Base-by-base conservation (phyloP, 2,113 vertebrate species). In the Megaptera novaeangliae region DNA sequence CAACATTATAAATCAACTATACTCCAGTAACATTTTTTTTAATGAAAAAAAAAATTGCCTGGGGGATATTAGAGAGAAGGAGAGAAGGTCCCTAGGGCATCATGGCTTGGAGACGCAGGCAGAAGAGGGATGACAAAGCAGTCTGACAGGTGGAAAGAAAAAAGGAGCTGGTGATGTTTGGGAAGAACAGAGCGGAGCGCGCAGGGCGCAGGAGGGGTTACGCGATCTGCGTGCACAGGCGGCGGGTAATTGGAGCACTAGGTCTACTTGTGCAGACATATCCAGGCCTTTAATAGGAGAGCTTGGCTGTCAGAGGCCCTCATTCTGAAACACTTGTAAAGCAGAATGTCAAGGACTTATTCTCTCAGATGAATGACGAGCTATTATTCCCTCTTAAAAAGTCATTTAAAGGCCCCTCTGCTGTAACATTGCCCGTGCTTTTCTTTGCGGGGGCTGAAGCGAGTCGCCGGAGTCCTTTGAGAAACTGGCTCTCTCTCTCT, bases 211-310 rank as follows among this genome's bases (percentile, higher is more conserved):
- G 44, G 34, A 18, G 0, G 3, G 34, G 49, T 25, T 18, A 4
- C 1, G 23, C 17, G 66, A 14, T 27, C 29, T 27, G 36, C 15
- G 31, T 0, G 3, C 3, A 8, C 13, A 7, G 1, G 3, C 4
- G 52, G 64, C 14, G 9, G 23, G 23, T 2, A 17, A 8, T 0
- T 23, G n/a, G 27, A n/a, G 66, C 14, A 12, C 55, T 4, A 8
- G 34, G 49, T 17, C 27, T 11, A 2, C 4, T 14, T 4, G 2
- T 4, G n/a, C 41, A n/a, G 20, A 63, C 34, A 36, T 0, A 3
- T 12, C 44, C 10, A 13, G 13, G 57, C 77, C 57, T 64, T 18
- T 29, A 17, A 8, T 6, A 3, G 55, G 9, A 71, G 55, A 18
- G 55, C 44, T 57, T 0, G 5, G 55, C 31, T 8, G n/a, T 20